A percentile compares a stretch with the other conserved stretches of the same genome.
Evolutionary conservation across 2,888 invertebrate species (phyloP).

Genomic region (Oxytorus armatus): DNA sequence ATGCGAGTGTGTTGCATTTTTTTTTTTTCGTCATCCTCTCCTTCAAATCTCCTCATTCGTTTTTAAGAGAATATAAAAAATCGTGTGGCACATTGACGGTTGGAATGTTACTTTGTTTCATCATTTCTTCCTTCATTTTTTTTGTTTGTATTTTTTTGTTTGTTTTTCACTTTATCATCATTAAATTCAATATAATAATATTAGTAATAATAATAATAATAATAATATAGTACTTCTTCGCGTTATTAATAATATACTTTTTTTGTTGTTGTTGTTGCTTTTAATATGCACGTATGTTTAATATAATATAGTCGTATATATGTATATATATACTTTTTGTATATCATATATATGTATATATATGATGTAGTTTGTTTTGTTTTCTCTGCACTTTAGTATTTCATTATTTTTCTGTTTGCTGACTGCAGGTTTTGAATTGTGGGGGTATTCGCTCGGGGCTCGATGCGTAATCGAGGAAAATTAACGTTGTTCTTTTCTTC

Average conservation of each 20-base stretch:
- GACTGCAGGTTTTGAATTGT: slow-evolving; percentile 84
- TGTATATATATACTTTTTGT: slow-evolving; percentile 72
- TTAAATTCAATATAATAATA: slow-evolving; percentile 77
- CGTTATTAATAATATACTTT: slow-evolving; percentile 78
- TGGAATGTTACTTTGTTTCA: slow-evolving; percentile 86
- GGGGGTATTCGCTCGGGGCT: slow-evolving; percentile 77
- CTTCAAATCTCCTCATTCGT: slow-evolving; percentile 65
- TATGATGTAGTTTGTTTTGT: slow-evolving; percentile 80
- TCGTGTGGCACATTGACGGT: slow-evolving; percentile 88
- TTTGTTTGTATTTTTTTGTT: slow-evolving; percentile 33
- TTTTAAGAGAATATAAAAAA: slow-evolving; percentile 84
- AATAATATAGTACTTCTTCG: slow-evolving; percentile 82
- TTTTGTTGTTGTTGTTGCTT: slow-evolving; percentile 66
- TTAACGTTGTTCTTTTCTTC: slow-evolving; percentile 9
- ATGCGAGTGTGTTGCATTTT: slow-evolving; percentile 56
- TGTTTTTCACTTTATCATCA: slow-evolving; percentile 70
- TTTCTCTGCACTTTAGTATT: slow-evolving; percentile 80
- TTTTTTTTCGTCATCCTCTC: slow-evolving; percentile 44
- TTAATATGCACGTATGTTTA: slow-evolving; percentile 69
- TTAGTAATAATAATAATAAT: slow-evolving; percentile 76
- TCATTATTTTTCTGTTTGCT: slow-evolving; percentile 79
- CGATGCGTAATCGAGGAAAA: slow-evolving; percentile 48
- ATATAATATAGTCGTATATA: slow-evolving; percentile 72
- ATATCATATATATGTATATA: slow-evolving; percentile 73
- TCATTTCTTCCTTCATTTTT: slow-evolving; percentile 52